These are phyloP conservation scores for Cremastinae sp. DNA, from an alignment of 2,888 invertebrate genomes.

Conservation along the genomic window DNA sequence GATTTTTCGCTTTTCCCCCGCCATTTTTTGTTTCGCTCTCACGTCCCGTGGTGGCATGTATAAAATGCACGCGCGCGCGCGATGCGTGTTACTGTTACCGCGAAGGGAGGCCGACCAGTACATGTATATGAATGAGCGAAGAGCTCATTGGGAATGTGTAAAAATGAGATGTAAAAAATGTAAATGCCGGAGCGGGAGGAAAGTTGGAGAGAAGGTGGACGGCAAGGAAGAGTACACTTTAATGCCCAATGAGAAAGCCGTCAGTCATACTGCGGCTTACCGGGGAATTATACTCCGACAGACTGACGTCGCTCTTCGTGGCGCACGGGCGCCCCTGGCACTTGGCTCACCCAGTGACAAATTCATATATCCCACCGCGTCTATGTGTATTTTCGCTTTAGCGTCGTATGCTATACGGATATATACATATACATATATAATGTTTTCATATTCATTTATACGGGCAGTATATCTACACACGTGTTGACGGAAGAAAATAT, in stretches of 20 bases:
- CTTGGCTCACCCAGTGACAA: conserved; percentile 59
- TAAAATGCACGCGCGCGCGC: conserved; percentile 53
- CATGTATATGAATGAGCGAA: conserved; percentile 11
- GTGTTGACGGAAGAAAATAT: conserved; percentile 57
- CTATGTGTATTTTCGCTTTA: conserved; percentile 1
- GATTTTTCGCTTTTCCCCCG: conserved; percentile 15
- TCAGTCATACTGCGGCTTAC: conserved; percentile 63
- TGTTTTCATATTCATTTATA: too few species aligned
- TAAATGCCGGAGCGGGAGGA: conserved; percentile 44
- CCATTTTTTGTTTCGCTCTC: neutral
- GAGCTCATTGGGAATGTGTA: conserved; percentile 49
- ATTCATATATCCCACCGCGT: conserved; percentile 57
- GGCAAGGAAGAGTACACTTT: conserved; percentile 52
- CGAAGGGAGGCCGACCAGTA: too few species aligned
- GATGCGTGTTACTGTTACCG: conserved; percentile 42
- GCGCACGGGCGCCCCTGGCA: conserved; percentile 51
- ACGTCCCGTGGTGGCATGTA: conserved; percentile 23
- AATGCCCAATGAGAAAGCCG: conserved; percentile 62
- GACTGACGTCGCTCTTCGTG: conserved; percentile 53
- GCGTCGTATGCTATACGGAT: conserved; percentile 3
- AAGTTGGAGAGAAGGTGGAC: neutral
- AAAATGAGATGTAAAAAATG: conserved; percentile 59
- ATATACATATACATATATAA: neutral
- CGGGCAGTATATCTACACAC: conserved; percentile 20
- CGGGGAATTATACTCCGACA: conserved; percentile 61